phyloP scores from a whole-genome alignment of 2,888 invertebrate genomes.

The Acheta domesticus region DNA sequence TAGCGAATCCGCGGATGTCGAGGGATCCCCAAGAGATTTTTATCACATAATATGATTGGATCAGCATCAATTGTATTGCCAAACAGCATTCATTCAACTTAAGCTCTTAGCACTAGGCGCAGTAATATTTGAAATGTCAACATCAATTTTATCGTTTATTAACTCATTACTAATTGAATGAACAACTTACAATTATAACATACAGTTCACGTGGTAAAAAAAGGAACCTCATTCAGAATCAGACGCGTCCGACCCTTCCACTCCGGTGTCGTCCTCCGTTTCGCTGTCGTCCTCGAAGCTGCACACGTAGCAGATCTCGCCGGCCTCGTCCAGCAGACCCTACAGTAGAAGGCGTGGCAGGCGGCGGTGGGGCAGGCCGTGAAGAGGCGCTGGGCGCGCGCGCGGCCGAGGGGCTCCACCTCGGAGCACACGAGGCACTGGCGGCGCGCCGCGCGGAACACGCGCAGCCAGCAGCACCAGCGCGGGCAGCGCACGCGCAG shows the following conservation, averaged over 20 bases:
- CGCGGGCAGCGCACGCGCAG: slow-evolving; percentile 59
- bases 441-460: slow-evolving; percentile 59
- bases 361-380: slow-evolving; percentile 40
- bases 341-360: slow-evolving; percentile 62
- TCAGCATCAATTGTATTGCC: no score
- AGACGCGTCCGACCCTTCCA: neutral
- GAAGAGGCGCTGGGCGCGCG: slow-evolving; percentile 43
- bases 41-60: no score
- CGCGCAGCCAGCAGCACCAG: slow-evolving; percentile 59
- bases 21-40: no score
- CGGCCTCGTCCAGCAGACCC: slow-evolving; percentile 65
- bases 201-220: no score
- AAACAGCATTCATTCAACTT: no score
- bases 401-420: slow-evolving; percentile 48
- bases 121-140: no score
- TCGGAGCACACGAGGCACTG: slow-evolving; percentile 70
- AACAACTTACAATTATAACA: no score
- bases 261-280: slow-evolving; percentile 40
- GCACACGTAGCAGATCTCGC: slow-evolving; percentile 61
- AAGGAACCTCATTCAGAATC: no score
- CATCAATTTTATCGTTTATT: no score
- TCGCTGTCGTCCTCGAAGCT: slow-evolving; percentile 52
- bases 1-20: no score
- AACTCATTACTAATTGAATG: no score
- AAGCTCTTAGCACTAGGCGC: no score